Evolutionary conservation across 2,888 invertebrate species (phyloP).

Genomic region (Pseudococcus jackbeardsleyi): DNA sequence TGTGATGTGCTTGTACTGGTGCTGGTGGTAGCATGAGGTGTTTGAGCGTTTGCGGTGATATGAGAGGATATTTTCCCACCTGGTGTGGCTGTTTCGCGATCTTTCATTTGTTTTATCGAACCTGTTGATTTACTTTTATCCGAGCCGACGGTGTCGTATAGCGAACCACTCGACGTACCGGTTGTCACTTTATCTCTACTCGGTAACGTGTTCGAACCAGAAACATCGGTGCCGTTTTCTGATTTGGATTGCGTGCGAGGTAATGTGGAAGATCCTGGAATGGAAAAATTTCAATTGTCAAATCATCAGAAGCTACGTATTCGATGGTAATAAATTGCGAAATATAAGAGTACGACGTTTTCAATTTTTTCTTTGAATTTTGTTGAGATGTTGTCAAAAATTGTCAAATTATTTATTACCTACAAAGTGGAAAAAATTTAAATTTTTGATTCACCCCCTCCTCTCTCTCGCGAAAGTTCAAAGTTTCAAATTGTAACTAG

Average conservation of each 20-base stretch:
- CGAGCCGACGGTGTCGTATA: constrained; percentile 84
- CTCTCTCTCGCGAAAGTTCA: no score
- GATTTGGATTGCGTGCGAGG: constrained; percentile 76
- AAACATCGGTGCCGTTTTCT: constrained; percentile 56
- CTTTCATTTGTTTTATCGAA: constrained; percentile 67
- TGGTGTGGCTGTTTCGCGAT: constrained; percentile 68
- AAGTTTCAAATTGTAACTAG: no score
- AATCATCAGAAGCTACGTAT: no score
- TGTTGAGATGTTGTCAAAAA: no score
- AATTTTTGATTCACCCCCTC: no score
- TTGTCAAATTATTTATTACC: no score
- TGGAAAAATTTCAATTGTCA: not conserved
- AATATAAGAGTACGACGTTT: no score
- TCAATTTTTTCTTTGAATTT: no score
- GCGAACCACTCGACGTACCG: constrained; percentile 88
- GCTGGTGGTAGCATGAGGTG: constrained; percentile 63
- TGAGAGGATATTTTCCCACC: constrained; percentile 67
- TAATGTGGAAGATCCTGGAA: constrained; percentile 84
- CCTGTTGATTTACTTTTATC: constrained; percentile 67
- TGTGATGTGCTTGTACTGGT: constrained; percentile 67
- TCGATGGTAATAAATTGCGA: no score
- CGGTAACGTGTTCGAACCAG: constrained; percentile 59
- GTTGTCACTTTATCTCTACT: constrained; percentile 75
- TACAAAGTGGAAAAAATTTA: no score
- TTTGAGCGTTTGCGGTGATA: constrained; percentile 63